phyloP scores from a whole-genome alignment of 2,888 invertebrate genomes.

The Polymixis lichenea region DNA sequence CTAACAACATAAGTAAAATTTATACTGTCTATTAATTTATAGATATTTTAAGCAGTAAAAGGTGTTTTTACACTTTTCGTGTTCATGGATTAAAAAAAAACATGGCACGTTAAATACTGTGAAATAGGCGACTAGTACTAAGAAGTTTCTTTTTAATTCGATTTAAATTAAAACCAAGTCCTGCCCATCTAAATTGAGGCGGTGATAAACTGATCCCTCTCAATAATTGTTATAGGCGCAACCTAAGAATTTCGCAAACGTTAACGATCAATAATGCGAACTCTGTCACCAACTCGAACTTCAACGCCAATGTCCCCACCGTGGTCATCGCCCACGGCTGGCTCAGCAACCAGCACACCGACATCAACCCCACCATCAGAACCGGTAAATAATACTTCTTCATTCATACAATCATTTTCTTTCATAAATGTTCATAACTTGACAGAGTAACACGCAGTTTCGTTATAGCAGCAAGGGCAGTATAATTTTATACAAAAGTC shows the following conservation, averaged over 20 bases:
- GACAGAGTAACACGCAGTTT: not conserved
- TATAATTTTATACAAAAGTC: not conserved
- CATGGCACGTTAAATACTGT: not conserved
- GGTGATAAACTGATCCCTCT: not conserved
- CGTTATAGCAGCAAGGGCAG: not conserved
- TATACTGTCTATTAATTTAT: not conserved
- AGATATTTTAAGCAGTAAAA: not conserved
- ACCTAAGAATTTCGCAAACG: slow-evolving; percentile 67
- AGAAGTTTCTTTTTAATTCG: not conserved
- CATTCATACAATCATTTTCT: not conserved
- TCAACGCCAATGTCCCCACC: slow-evolving; percentile 71
- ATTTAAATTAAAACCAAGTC: not conserved
- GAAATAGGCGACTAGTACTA: not conserved
- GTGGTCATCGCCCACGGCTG: slow-evolving; percentile 80
- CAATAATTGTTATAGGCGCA: slow-evolving; percentile 67
- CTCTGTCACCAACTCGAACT: slow-evolving; percentile 76
- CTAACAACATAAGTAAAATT: not conserved
- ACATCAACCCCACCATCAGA: slow-evolving; percentile 74
- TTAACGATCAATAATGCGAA: slow-evolving; percentile 70
- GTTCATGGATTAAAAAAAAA: no score
- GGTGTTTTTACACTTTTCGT: not conserved
- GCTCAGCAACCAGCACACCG: slow-evolving; percentile 73
- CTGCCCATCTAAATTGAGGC: not conserved
- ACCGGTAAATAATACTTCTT: slow-evolving; percentile 64
- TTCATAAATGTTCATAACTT: not conserved